A percentile compares a stretch with the other conserved stretches of the same genome.
Conservation (phyloP, 2,888 invertebrate species). For the Pammene aurita region DNA sequence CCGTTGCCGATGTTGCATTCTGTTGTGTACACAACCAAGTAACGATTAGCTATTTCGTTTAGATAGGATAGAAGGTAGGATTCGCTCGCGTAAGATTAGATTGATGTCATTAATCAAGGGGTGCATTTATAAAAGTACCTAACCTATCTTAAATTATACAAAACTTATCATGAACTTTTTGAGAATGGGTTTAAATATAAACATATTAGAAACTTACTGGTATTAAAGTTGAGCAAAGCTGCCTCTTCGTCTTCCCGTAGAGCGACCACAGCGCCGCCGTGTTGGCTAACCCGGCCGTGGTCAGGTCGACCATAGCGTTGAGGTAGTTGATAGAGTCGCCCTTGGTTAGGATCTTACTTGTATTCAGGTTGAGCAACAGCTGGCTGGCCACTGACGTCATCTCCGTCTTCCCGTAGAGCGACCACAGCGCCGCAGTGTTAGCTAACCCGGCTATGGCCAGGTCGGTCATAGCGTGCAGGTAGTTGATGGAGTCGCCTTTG, state of each 20-base stretch:
- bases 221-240: constrained; percentile 90
- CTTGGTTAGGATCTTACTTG: constrained; percentile 84
- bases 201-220: constrained; percentile 79
- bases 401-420: constrained; percentile 93
- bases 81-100: no score
- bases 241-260: constrained; percentile 94
- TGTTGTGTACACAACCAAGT: constrained; percentile 46
- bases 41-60: no score
- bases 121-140: no score
- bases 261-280: constrained; percentile 94
- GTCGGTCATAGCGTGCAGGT: constrained; percentile 91
- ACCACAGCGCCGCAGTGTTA: constrained; percentile 93
- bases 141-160: no score
- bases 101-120: no score
- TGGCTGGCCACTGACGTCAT: no score
- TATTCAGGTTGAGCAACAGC: constrained; percentile 89
- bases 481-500: constrained; percentile 93
- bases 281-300: constrained; percentile 90
- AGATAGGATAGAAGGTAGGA: no score
- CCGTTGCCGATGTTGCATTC: constrained; percentile 63
- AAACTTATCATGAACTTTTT: no score
- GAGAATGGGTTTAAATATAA: no score
- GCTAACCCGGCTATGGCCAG: constrained; percentile 91
- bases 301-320: constrained; percentile 91
- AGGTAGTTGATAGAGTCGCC: constrained; percentile 94